Evolutionary conservation across 1,140 invertebrate species (phyloP).

Genomic region (Notospermus geniculatus): DNA sequence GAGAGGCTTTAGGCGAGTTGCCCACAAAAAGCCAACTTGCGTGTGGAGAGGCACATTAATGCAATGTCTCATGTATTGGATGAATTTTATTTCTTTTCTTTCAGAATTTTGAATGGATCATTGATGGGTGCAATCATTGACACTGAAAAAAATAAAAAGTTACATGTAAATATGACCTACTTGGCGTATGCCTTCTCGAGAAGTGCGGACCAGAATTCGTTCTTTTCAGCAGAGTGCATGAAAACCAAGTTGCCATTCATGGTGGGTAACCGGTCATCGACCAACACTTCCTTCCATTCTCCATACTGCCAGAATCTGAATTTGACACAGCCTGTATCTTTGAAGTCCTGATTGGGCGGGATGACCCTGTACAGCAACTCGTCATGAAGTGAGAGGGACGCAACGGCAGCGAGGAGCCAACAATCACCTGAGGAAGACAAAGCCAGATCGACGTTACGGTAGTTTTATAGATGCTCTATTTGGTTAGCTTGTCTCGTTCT

Average conservation of each 20-base stretch:
- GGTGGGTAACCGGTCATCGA: conserved; percentile 93
- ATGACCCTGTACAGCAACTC: conserved; percentile 92
- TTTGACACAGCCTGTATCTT: conserved; percentile 84
- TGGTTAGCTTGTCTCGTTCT: no score
- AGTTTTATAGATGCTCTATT: no score
- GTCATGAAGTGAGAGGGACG: conserved; percentile 86
- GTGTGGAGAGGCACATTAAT: no score
- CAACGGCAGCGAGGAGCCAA: conserved; percentile 93
- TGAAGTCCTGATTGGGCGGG: conserved; percentile 90
- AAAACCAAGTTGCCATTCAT: conserved; percentile 85
- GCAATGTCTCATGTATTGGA: no score
- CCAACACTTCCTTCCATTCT: conserved; percentile 86
- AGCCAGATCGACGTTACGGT: conserved; percentile 7
- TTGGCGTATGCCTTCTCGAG: conserved; percentile 99
- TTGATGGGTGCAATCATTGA: no score
- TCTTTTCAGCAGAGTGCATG: conserved; percentile 86
- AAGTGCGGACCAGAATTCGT: conserved; percentile 92
- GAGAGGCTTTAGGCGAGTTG: no score
- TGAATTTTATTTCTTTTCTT: no score
- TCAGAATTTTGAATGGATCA: no score
- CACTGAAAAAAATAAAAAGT: not conserved
- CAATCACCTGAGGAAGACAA: conserved; percentile 72
- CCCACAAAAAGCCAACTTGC: no score
- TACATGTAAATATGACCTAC: no score
- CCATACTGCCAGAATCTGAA: conserved; percentile 69